Evolutionary conservation across 2,797 vertebrate genomes (phyloP).

Genomic region (Urosaurus nigricauda): DNA sequence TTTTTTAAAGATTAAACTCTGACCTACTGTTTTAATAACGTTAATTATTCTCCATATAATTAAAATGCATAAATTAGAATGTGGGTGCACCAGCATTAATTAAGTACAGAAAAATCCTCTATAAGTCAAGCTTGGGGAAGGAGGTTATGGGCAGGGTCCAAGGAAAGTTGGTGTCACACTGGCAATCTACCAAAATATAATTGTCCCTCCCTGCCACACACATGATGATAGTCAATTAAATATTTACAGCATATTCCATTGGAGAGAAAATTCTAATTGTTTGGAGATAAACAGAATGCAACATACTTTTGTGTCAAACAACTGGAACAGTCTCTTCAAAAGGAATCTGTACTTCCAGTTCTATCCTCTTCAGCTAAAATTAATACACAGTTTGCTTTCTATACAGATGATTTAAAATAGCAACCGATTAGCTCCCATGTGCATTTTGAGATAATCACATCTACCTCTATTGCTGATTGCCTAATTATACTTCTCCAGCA

Average conservation of each 20-base stretch:
- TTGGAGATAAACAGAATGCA: constrained; percentile 36
- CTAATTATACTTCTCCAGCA: constrained; percentile 70
- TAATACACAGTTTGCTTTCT: constrained; percentile 59
- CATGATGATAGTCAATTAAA: constrained; percentile 51
- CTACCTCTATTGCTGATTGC: constrained; percentile 62
- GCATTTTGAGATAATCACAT: constrained; percentile 67
- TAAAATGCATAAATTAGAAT: constrained; percentile 68
- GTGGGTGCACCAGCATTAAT: constrained; percentile 60
- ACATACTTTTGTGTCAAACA: constrained; percentile 52
- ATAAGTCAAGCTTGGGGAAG: constrained; percentile 22
- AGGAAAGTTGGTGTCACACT: constrained; percentile 41
- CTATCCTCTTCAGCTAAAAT: constrained; percentile 69
- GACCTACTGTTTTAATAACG: constrained; percentile 68
- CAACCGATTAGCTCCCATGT: constrained; percentile 64
- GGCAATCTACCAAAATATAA: constrained; percentile 43
- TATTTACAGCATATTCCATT: constrained; percentile 58
- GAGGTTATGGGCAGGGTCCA: neutral
- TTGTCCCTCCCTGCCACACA: neutral
- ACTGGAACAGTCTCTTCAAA: constrained; percentile 48
- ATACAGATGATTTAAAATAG: constrained; percentile 71
- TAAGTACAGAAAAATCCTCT: constrained; percentile 53
- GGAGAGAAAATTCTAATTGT: constrained; percentile 50
- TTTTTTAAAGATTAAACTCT: constrained; percentile 51
- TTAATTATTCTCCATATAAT: constrained; percentile 73
- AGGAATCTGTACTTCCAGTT: constrained; percentile 51